A percentile compares a stretch with the other conserved stretches of the same genome.
These are phyloP conservation scores for Pseudonaja textilis DNA, from an alignment of 2,113 vertebrate species.

Conservation along the genomic window DNA sequence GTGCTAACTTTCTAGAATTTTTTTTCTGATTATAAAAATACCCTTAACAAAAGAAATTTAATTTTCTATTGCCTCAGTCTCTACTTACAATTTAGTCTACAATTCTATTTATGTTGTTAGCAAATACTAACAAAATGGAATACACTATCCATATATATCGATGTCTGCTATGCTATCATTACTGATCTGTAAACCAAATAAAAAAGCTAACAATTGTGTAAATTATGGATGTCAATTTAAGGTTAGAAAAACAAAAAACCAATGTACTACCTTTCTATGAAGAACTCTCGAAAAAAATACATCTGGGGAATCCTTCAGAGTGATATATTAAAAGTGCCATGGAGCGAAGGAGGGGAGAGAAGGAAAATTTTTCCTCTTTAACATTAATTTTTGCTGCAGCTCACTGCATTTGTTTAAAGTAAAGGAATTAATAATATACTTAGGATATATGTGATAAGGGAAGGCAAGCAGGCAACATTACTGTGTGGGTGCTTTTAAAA, in stretches of 20 bases:
- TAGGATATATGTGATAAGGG: not conserved
- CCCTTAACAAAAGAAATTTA: too few species aligned
- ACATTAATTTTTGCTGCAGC: not conserved
- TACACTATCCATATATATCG: too few species aligned
- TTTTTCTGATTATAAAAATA: too few species aligned
- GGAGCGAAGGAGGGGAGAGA: not conserved
- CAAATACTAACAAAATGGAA: too few species aligned
- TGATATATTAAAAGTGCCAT: not conserved
- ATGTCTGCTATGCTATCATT: too few species aligned
- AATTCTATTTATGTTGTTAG: too few species aligned
- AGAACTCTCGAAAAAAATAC: not conserved
- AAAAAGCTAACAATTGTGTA: not conserved
- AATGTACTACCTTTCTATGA: not conserved
- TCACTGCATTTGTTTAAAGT: not conserved
- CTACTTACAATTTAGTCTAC: too few species aligned
- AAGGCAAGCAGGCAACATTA: not conserved
- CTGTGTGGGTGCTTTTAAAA: not conserved
- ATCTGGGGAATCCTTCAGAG: not conserved
- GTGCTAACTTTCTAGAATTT: too few species aligned
- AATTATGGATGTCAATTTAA: not conserved
- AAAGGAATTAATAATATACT: not conserved
- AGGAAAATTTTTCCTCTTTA: not conserved
- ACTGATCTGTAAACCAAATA: not conserved
- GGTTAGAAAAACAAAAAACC: not conserved
- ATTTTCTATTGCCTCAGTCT: too few species aligned